phyloP scores from a whole-genome alignment of 2,888 invertebrate species.

The Dryomyza anilis region DNA sequence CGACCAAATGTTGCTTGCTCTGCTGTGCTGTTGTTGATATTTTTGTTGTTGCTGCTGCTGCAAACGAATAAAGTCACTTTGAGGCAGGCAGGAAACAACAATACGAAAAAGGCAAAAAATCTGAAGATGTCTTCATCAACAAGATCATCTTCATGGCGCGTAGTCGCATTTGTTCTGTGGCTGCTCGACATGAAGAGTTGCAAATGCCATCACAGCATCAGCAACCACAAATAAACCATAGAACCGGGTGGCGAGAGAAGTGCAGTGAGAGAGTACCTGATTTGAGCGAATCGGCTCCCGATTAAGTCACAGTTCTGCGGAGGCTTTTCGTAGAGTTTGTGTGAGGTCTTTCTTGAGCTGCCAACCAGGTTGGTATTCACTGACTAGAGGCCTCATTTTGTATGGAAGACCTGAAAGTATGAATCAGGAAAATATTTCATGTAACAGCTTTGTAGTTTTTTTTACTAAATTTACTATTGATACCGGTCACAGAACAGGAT shows the following conservation, averaged over 20 bases:
- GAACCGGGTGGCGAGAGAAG: slow-evolving; percentile 17
- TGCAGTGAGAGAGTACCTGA: slow-evolving; percentile 2
- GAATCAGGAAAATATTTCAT: too few relatives aligned
- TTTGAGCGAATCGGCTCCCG: slow-evolving; percentile 23
- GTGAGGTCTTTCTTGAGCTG: slow-evolving; percentile 16
- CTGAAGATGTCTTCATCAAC: slow-evolving; percentile 51
- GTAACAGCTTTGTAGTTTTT: too few relatives aligned
- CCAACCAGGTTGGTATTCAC: too few relatives aligned
- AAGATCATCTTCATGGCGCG: slow-evolving; percentile 27
- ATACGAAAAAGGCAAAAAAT: slow-evolving; percentile 32
- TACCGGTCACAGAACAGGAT: too few relatives aligned
- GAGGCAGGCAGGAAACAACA: neutral
- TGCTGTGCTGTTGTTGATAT: neutral
- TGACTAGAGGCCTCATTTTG: too few relatives aligned
- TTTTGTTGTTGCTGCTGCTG: neutral
- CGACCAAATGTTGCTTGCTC: neutral
- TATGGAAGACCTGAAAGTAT: too few relatives aligned
- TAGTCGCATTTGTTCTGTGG: slow-evolving; percentile 50
- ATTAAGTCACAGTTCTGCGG: slow-evolving; percentile 15
- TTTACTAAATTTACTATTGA: too few relatives aligned
- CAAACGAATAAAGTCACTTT: too few relatives aligned
- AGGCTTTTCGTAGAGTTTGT: slow-evolving; percentile 18
- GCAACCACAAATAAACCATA: slow-evolving; percentile 10
- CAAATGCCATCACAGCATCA: slow-evolving; percentile 40
- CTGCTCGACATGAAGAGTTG: slow-evolving; percentile 53